Evolutionary conservation across 2,797 vertebrate species (phyloP), one percentile per base, ranked within the genome.

Genomic region (Labeo calbasu): DNA sequence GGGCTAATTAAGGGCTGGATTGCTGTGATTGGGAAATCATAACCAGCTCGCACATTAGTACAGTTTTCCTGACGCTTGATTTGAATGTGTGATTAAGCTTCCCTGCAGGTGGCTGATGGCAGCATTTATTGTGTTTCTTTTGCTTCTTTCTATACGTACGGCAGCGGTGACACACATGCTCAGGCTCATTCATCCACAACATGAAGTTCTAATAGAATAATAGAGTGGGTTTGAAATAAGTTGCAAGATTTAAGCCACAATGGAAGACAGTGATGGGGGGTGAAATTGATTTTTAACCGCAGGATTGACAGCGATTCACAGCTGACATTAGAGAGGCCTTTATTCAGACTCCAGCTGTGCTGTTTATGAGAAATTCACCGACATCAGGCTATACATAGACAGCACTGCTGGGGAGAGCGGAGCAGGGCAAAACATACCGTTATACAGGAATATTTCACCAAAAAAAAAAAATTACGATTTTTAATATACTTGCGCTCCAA

Each of bases 11-110:
- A 14, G 46, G 10, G 15, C 40, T 50, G 23, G 43, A 50, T 63
- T 63, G 40, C 57, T 43, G 40, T 77, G 76, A 77, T 65, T 78
- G 76, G 23, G 23, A 65, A 50, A 78, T 65, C 59, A 50, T 50
- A 65, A 61, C 13, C 76, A 8, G 57, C 14, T 46, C 15, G 5
- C 21, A 48, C 59, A 65, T 65, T 13, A 50, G 1, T 10, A 11
- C 10, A 4, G 3, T 21, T 28, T 9, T 51, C 43, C 25, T 36
- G 61, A 36, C 0, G 21, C 10, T 63, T 55, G 72, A 55, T 55
- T 32, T 14, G 50, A 76, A 19, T 40, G 51, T 32, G n/a, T 51
- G 61, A 79, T 79, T 50, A 36, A 13, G 11, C 1, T 21, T 28
- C 59, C 1, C 77, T 11, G 25, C 77, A 32, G 61, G 61, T 0